Conservation (phyloP, 2,888 invertebrate genomes). For the Tenthredo scrophulariae region DNA sequence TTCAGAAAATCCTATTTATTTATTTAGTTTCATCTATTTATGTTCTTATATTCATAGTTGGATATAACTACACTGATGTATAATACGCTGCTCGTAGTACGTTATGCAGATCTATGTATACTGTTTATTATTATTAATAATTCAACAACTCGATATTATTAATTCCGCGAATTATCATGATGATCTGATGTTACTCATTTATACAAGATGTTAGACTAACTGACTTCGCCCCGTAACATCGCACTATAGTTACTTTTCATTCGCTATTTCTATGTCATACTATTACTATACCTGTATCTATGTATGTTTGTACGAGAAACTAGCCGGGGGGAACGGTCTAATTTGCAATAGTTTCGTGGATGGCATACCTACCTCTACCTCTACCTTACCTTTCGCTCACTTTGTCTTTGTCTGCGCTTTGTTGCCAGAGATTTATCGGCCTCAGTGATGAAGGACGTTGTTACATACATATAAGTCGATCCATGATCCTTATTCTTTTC, state of each 20-base stretch:
- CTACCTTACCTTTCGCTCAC: conserved; percentile 36
- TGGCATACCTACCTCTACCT: conserved; percentile 12
- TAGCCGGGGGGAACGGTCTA: conserved; percentile 28
- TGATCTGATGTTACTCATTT: neutral
- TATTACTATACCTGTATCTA: neutral
- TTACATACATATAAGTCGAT: conserved; percentile 16
- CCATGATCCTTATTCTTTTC: neutral
- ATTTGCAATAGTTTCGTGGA: conserved; percentile 50
- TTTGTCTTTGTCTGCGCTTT: conserved; percentile 48
- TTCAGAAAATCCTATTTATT: neutral
- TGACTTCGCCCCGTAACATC: neutral
- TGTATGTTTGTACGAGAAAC: neutral
- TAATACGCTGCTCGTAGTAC: neutral
- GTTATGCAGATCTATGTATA: neutral
- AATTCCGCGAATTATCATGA: conserved; percentile 2
- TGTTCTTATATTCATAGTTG: neutral
- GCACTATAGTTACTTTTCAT: neutral
- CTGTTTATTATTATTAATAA: neutral
- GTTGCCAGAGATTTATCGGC: conserved; percentile 45
- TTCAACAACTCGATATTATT: neutral
- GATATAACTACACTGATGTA: neutral
- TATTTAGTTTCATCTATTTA: neutral
- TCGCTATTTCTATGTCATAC: conserved; percentile 7
- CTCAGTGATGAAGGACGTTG: conserved; percentile 36
- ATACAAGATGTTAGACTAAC: conserved; percentile 5